Percentiles rank a stretch among this genome's conserved stretches.
Evolutionary conservation across 2,888 invertebrate species (phyloP).

Genomic region (Troides helena): DNA sequence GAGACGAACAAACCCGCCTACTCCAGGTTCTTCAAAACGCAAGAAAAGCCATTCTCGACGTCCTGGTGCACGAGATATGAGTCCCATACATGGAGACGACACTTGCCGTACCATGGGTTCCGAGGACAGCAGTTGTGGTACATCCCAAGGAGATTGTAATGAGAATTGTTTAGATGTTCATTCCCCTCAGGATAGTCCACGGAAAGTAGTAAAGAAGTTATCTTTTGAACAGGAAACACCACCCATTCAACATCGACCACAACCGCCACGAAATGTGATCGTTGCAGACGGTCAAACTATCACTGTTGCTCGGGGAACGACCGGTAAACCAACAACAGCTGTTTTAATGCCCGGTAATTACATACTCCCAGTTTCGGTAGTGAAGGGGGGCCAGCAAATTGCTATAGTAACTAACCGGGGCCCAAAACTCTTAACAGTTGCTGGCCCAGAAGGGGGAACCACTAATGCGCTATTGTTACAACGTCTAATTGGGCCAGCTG

Average conservation of each 20-base stretch:
- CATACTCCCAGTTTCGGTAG: conserved; percentile 85
- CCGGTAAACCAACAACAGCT: conserved; percentile 82
- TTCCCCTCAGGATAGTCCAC: conserved; percentile 79
- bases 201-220: conserved; percentile 69
- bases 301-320: conserved; percentile 80
- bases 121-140: conserved; percentile 88
- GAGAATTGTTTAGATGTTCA: conserved; percentile 76
- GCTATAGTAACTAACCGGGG: conserved; percentile 86
- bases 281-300: conserved; percentile 84
- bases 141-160: conserved; percentile 77
- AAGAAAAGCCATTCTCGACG: conserved; percentile 84
- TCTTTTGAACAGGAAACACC: conserved; percentile 74
- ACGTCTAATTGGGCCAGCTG: conserved; percentile 83
- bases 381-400: conserved; percentile 86
- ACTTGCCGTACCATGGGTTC: conserved; percentile 85
- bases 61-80: conserved; percentile 76
- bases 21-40: conserved; percentile 85
- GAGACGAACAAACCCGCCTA: conserved; percentile 86
- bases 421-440: conserved; percentile 74
- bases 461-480: conserved; percentile 84
- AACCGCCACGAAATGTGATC: conserved; percentile 79
- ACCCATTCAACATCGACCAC: conserved; percentile 51
- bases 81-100: conserved; percentile 83
- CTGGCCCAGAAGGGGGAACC: conserved; percentile 69
- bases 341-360: conserved; percentile 87